A percentile compares a stretch with the other conserved stretches of the same genome.
Evolutionary conservation across 1,140 invertebrate genomes (phyloP).

Genomic region (Pseudachorutes palmiensis): DNA sequence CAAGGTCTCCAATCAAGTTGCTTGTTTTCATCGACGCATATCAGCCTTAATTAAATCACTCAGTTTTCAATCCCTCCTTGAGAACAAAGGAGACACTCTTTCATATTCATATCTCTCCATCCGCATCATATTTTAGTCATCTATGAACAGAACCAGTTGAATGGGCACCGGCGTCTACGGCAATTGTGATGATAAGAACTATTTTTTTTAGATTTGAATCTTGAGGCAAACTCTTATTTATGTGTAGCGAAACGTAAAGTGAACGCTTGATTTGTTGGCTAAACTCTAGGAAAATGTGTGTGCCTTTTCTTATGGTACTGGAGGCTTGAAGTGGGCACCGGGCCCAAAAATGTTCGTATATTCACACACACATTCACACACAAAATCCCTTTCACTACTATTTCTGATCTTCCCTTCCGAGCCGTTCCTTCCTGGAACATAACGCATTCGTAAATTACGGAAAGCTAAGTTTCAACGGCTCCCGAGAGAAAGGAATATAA

Average conservation of each 20-base stretch:
- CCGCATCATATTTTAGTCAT: background rate
- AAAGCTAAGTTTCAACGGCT: background rate
- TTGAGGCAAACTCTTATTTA: slow-evolving; percentile 2
- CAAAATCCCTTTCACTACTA: background rate
- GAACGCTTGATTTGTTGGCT: background rate
- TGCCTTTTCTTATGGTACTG: background rate
- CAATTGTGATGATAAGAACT: background rate
- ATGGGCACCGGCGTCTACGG: background rate
- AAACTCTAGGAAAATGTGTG: background rate
- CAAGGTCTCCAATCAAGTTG: no score
- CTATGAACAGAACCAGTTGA: background rate
- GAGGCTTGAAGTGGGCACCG: background rate
- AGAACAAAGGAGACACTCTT: no score
- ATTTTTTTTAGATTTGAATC: background rate
- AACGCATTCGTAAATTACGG: no score
- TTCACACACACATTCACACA: background rate
- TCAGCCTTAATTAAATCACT: no score
- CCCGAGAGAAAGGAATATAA: slow-evolving; percentile 16
- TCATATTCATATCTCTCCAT: no score
- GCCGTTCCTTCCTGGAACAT: no score
- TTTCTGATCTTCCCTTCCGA: no score
- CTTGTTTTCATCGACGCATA: no score
- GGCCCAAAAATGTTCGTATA: background rate
- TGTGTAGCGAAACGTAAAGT: background rate
- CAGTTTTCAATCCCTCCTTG: no score